These are phyloP conservation scores for Sarcophilus harrisii DNA, from an alignment of 2,797 vertebrate species.

Conservation along the genomic window DNA sequence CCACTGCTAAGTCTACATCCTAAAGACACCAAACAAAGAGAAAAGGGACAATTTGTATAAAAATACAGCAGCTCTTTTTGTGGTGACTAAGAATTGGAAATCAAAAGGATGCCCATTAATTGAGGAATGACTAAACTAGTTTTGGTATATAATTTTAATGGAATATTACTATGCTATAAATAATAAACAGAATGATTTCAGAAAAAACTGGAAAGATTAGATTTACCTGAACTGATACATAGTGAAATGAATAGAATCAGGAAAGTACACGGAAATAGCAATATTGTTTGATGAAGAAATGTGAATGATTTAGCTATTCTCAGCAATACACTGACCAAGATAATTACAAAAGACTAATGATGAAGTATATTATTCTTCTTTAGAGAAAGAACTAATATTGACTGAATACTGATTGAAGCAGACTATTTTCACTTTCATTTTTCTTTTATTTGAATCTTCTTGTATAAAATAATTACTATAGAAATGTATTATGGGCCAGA, in stretches of 20 bases:
- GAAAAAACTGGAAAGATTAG: not conserved
- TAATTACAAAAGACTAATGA: not conserved
- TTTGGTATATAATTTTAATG: not conserved
- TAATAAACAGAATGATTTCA: not conserved
- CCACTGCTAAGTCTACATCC: too few species aligned
- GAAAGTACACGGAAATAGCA: not conserved
- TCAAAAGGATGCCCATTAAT: too few species aligned
- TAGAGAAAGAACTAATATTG: not conserved
- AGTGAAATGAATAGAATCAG: not conserved
- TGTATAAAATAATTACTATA: not conserved
- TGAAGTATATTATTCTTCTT: not conserved
- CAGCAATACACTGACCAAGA: not conserved
- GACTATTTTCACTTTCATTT: not conserved
- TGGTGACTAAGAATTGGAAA: too few species aligned
- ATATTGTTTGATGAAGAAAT: not conserved
- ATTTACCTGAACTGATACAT: not conserved
- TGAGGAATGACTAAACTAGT: too few species aligned
- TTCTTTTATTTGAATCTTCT: not conserved
- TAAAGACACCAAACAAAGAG: too few species aligned
- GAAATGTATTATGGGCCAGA: too few species aligned
- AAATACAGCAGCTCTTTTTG: too few species aligned
- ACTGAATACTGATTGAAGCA: not conserved
- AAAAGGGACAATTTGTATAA: too few species aligned
- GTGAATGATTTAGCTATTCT: not conserved
- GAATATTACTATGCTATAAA: not conserved